A percentile compares a stretch with the other conserved stretches of the same genome.
These are phyloP conservation scores for Pipra filicauda DNA, from an alignment of 2,113 vertebrate species.

Conservation along the genomic window DNA sequence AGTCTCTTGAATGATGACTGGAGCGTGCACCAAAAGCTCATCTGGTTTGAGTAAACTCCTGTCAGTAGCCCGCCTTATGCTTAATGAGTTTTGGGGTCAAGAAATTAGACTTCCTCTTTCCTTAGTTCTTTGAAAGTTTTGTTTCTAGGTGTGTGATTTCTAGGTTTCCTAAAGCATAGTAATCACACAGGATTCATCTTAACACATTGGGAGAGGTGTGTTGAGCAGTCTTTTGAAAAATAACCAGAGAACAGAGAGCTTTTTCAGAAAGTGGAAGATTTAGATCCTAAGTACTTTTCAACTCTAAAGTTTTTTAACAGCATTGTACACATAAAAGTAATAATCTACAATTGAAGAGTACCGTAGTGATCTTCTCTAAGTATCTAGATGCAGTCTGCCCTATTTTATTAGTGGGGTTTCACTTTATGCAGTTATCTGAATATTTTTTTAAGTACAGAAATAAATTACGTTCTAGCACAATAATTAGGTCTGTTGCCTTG, in stretches of 20 bases:
- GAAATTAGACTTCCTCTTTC: neutral
- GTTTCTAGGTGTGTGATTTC: neutral
- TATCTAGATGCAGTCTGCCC: neutral
- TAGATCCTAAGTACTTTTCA: neutral
- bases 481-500: neutral
- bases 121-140: neutral
- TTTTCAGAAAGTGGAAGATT: neutral
- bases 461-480: neutral
- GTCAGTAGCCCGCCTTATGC: neutral
- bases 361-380: neutral
- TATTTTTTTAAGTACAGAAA: neutral
- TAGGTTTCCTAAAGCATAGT: neutral
- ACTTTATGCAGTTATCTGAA: neutral
- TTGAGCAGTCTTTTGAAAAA: neutral
- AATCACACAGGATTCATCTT: neutral
- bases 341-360: neutral
- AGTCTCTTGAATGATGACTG: neutral
- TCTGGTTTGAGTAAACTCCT: neutral
- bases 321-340: neutral
- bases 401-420: neutral
- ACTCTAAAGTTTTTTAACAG: neutral
- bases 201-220: accelerated
- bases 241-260: neutral
- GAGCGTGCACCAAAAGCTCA: neutral
- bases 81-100: neutral